Evolutionary conservation across 2,113 vertebrate genomes (phyloP).

Genomic region (Anoura caudifer): DNA sequence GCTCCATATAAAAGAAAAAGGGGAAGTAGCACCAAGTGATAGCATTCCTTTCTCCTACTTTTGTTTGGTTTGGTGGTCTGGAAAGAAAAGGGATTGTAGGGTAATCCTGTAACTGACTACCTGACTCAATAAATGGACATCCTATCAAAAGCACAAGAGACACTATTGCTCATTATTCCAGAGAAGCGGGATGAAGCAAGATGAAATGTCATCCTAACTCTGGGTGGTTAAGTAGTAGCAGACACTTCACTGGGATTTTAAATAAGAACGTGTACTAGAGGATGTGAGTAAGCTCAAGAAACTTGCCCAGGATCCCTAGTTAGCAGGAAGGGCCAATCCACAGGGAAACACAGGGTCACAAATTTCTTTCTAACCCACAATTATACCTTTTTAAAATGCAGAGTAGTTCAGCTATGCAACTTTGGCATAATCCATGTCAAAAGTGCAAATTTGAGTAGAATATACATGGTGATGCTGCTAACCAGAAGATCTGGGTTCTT

Average conservation of each 20-base stretch:
- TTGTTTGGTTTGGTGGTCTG: background rate
- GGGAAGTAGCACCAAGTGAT: background rate
- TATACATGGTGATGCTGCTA: background rate
- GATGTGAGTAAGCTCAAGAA: background rate
- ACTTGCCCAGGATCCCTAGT: background rate
- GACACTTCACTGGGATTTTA: background rate
- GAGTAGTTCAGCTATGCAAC: background rate
- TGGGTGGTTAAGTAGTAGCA: background rate
- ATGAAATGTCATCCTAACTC: background rate
- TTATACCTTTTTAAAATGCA: background rate
- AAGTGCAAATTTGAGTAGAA: background rate
- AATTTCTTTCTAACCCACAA: background rate
- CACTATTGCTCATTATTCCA: background rate
- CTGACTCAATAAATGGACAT: background rate
- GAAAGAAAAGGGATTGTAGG: background rate
- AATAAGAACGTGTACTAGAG: background rate
- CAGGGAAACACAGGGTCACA: background rate
- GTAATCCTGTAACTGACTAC: background rate
- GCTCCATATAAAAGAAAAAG: background rate
- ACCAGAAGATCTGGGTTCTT: background rate
- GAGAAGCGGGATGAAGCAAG: background rate
- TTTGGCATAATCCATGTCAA: background rate
- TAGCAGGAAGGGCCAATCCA: background rate
- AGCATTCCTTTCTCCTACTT: background rate
- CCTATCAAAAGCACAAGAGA: background rate